Evolutionary conservation across 2,888 invertebrate species (phyloP), one percentile per base, ranked within the genome.

Genomic region (Chymomyza fuscimana): DNA sequence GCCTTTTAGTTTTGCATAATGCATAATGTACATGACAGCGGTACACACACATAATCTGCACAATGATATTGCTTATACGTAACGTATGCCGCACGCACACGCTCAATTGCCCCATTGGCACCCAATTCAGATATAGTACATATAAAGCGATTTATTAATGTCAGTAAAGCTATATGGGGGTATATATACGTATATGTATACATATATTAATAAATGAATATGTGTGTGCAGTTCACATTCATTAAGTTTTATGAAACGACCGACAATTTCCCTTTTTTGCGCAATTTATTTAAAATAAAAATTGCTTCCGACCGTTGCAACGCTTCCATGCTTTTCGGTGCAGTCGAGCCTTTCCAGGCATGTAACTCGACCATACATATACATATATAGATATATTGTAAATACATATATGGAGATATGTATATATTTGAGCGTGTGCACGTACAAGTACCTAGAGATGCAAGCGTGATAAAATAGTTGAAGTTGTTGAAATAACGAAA

Each of bases 201-300:
- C 9, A 40, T 16, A 25, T 36, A 58, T 40, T 52, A 19, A 16
- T 32, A 29, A 36, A 63, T 70, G 6, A 59, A 22, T 63, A 29
- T 65, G n/a, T 32, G 32, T 36, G 58, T 12, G 69, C 85, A 72
- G 80, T 82, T 77, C 72, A 81, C 87, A 85, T 83, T 87, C 87
- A 83, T 83, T 87, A 85, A 85, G 87, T 80, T 77, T 82, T 87
- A 87, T 79, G 76, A 80, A 80, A 82, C 86, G 82, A 78, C 82
- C 79, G 72, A 80, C 80, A 82, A 87, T 73, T 76, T 76, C 83
- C 82, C 58, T 58, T 83, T 84, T 82, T 75, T 80, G 72, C 65
- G 70, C 83, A 84, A 87, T 85, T 84, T 85, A 87, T 87, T 85
- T 84, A 77, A 82, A 85, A 84, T 87, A 84, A 84, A 62, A 84